Base-by-base conservation (phyloP, 2,113 vertebrate genomes). In the Ceyx cyanopectus region DNA sequence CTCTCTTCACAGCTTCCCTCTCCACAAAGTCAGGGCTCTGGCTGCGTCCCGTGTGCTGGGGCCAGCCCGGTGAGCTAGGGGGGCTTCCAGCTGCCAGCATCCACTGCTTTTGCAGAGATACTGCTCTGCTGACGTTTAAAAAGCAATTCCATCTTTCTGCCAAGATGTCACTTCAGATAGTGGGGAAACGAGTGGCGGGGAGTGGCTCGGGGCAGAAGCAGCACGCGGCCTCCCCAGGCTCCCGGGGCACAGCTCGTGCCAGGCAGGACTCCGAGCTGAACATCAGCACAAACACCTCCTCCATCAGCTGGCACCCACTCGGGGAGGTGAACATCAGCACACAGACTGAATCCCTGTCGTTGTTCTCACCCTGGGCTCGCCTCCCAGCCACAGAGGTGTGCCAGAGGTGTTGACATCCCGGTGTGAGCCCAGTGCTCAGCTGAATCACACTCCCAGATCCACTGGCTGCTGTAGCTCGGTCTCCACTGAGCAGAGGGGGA, bases 81-180 rank as follows among this genome's bases (percentile, higher is more conserved):
- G 40, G 66, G 50, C 58, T 87, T 82, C 16, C 1, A 70, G 45
- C 56, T 79, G 74, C 81, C 45, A 62, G 29, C 12, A 26, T 69
- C 58, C 70, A 57, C 60, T 85, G 56, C 37, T 82, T 93, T 79
- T 66, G 23, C 84, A 85, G 63, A 74, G 58, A 60, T 85, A 75
- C 41, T 68, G 58, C 70, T 73, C 54, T 74, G 63, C 62, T 50
- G 63, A 72, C 74, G 85, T 87, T 76, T 80, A 46, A 79, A 92
- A 95, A 79, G 22, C 51, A 87, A 79, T 88, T 72, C 83, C 83
- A n/a, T 88, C 58, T 90, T 89, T 85, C 70, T 87, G 70, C 67
- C 16, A 5, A 20, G 77, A 84, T 70, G 81, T 19, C 50, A 62
- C 58, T 90, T 93, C 78, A 87, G 41, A 75, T 57, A 73, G 22